These are phyloP conservation scores for Drosophila insularis DNA, from an alignment of 1,140 invertebrate species.

Conservation along the genomic window DNA sequence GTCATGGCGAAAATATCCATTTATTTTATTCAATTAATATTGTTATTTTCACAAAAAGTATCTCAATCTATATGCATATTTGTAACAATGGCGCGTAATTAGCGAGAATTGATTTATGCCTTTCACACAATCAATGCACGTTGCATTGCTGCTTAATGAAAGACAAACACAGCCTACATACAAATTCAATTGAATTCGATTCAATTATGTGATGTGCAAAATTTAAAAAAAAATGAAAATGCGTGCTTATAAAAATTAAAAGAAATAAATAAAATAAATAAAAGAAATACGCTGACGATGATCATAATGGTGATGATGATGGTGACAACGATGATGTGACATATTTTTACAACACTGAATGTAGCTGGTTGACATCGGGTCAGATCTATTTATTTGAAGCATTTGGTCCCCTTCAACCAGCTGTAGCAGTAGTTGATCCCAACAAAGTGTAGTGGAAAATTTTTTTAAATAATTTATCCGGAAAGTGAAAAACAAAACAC, in stretches of 20 bases:
- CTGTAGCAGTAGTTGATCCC: conserved; percentile 81
- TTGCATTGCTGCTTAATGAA: conserved; percentile 56
- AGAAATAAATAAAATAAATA: conserved; percentile 5
- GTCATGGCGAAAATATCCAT: conserved; percentile 12
- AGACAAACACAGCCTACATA: conserved; percentile 46
- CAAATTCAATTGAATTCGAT: conserved; percentile 49
- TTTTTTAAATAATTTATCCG: conserved; percentile 18
- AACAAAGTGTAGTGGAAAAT: conserved; percentile 44
- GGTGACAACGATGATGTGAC: background rate
- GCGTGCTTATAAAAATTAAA: background rate
- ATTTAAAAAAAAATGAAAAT: background rate
- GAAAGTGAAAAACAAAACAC: background rate
- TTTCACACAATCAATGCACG: conserved; percentile 15
- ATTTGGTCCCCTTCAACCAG: conserved; percentile 83
- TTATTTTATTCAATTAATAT: conserved; percentile 68
- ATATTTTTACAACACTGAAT: conserved; percentile 70
- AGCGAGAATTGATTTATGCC: conserved; percentile 71
- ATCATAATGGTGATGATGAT: background rate
- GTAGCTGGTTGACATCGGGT: conserved; percentile 82
- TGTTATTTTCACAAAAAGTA: conserved; percentile 26
- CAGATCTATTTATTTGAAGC: conserved; percentile 71
- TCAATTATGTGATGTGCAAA: conserved; percentile 21
- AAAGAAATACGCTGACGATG: background rate
- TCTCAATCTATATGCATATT: conserved; percentile 23
- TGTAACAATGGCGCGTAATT: conserved; percentile 64